These are phyloP conservation scores for Hiodon tergisus DNA, from an alignment of 2,113 vertebrate species.

Conservation along the genomic window DNA sequence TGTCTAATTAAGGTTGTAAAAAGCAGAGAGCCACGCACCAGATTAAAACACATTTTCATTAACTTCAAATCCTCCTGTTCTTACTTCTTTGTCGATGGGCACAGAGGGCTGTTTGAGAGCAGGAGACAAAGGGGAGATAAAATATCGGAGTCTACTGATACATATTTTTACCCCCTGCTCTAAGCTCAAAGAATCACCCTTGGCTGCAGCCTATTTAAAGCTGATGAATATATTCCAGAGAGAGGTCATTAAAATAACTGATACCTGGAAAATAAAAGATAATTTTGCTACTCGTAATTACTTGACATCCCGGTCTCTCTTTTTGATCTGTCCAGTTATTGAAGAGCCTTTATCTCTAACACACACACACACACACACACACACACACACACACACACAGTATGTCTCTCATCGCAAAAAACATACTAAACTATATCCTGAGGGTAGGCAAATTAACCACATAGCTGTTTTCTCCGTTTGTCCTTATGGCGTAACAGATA, in stretches of 20 bases:
- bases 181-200: background rate
- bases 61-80: background rate
- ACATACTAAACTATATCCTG: background rate
- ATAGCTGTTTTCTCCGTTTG: too few species aligned
- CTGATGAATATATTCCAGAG: background rate
- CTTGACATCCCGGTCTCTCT: background rate
- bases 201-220: background rate
- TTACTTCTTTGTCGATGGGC: background rate
- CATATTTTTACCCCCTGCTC: background rate
- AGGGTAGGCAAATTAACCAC: too few species aligned
- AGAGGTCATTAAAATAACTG: background rate
- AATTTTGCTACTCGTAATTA: background rate
- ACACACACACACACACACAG: background rate
- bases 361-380: background rate
- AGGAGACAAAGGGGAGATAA: background rate
- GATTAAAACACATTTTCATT: slow-evolving; percentile 26
- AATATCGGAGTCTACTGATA: background rate
- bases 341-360: background rate
- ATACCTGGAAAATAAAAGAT: slow-evolving; percentile 6
- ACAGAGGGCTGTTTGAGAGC: background rate
- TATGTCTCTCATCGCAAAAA: background rate
- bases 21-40: background rate
- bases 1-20: slow-evolving; percentile 13
- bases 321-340: background rate
- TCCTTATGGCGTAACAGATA: too few species aligned